Evolutionary conservation across 2,113 vertebrate genomes (phyloP).

Genomic region (Grammomys dolichurus): DNA sequence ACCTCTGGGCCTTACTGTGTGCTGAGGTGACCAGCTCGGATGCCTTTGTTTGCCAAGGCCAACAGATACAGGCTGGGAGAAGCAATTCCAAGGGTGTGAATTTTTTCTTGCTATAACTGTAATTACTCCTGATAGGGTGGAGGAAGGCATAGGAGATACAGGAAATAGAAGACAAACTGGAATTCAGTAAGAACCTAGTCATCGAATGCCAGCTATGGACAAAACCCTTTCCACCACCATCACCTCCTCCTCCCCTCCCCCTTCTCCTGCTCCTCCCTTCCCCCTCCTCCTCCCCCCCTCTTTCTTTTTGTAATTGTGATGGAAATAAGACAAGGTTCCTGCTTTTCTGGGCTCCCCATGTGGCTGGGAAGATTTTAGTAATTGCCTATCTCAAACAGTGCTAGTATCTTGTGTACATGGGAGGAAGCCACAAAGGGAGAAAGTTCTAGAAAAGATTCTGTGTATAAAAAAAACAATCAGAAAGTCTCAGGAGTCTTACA

Average conservation of each 20-base stretch:
- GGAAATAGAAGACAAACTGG: neutral
- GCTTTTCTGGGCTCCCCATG: neutral
- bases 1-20: neutral
- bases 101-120: neutral
- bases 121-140: neutral
- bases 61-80: neutral
- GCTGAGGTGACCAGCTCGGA: neutral
- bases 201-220: neutral
- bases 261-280: no score
- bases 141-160: neutral
- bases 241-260: accelerated
- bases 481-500: conserved; percentile 63
- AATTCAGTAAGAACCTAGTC: neutral
- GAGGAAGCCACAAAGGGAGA: neutral
- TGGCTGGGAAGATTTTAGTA: neutral
- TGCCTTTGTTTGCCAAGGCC: neutral
- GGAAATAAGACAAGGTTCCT: conserved; percentile 3
- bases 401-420: neutral
- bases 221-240: neutral
- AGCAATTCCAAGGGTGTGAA: neutral
- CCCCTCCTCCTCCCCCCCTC: no score
- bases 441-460: conserved; percentile 44
- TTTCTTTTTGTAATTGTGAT: neutral
- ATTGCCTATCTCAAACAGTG: neutral
- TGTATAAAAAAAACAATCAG: conserved; percentile 40